Percentiles rank a stretch among this genome's conserved stretches.
These are phyloP conservation scores for Melanotaenia trifasciata DNA, from an alignment of 2,797 vertebrate genomes.

Conservation along the genomic window DNA sequence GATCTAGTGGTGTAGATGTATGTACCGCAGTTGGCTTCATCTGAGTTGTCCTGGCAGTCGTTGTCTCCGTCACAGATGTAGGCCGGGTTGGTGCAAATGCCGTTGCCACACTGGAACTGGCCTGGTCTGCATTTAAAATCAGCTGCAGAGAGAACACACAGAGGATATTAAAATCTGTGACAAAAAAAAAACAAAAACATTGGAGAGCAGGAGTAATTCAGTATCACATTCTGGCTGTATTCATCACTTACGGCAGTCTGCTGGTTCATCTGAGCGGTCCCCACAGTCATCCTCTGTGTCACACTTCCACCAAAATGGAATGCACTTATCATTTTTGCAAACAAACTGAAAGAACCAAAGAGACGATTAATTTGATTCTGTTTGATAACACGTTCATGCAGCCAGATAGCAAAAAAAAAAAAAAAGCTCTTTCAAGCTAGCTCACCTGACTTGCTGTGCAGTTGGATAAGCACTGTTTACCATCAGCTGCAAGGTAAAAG, in stretches of 20 bases:
- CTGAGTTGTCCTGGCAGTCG: constrained; percentile 95
- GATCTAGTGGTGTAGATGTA: neutral
- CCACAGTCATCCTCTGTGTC: constrained; percentile 96
- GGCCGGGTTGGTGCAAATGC: constrained; percentile 93
- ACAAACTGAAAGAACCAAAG: constrained; percentile 84
- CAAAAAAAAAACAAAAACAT: neutral
- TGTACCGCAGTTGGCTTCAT: constrained; percentile 94
- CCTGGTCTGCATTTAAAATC: constrained; percentile 94
- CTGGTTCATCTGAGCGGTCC: constrained; percentile 92
- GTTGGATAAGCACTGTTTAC: constrained; percentile 94
- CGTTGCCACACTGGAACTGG: constrained; percentile 94
- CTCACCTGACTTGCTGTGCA: constrained; percentile 96
- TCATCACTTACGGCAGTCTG: constrained; percentile 90
- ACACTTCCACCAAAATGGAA: constrained; percentile 98
- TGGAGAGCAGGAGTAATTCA: neutral
- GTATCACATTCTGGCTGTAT: neutral
- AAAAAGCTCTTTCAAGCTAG: neutral
- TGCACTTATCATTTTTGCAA: constrained; percentile 96
- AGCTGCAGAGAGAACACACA: constrained; percentile 74
- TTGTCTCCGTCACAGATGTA: constrained; percentile 97
- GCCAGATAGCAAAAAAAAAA: neutral
- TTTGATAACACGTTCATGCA: neutral
- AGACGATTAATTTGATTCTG: neutral
- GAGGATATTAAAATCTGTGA: neutral
- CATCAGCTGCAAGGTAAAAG: constrained; percentile 94